Base-by-base conservation (phyloP, 2,797 vertebrate genomes). In the Amblyopsis hoosieri region DNA sequence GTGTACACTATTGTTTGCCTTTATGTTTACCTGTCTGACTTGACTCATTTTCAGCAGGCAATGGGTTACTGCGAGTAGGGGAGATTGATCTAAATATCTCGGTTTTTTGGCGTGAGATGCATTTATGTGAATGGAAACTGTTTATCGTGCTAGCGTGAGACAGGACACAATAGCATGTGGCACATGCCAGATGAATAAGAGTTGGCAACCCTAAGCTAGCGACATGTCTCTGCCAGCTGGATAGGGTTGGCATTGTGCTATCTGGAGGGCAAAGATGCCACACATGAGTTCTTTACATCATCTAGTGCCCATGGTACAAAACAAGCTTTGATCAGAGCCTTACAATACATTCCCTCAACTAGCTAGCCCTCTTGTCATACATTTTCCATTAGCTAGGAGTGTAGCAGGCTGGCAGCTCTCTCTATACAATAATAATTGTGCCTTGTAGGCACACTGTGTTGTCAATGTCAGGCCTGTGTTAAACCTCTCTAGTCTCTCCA, bases 281-380 rank as follows among this genome's bases (percentile, higher is more conserved):
- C 79, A 84, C 66, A 84, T 83, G 82, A 89, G 83, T 83, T 81
- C 81, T 81, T 80, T 76, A 81, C 80, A 81, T 75, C 81, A 69
- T 72, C 80, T 85, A 80, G 37, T 10, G 37, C 64, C 65, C 64
- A 29, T 70, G 74, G 72, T 65, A 79, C 45, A 13, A 17, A 45
- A 52, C 13, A 13, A 45, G 56, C 59, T 42, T 45, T 31, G 14
- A 55, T 17, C 14, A 17, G 14, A 15, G 15, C 12, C 7, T 8
- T 42, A 42, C 37, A 42, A 9, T 54, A 15, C 2, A 49, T 55
- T 50, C 54, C 55, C 5, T 33, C n/a, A 67, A 69, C 57, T 45
- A 33, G 67, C 17, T 52, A 19, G 17, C 55, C 31, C 10, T 67
- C 60, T 45, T 55, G 57, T n/a, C 51, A 31, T 69, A 57, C 71